These are phyloP conservation scores for Meiosimyza platycephala DNA, from an alignment of 2,888 invertebrate genomes.

Conservation along the genomic window DNA sequence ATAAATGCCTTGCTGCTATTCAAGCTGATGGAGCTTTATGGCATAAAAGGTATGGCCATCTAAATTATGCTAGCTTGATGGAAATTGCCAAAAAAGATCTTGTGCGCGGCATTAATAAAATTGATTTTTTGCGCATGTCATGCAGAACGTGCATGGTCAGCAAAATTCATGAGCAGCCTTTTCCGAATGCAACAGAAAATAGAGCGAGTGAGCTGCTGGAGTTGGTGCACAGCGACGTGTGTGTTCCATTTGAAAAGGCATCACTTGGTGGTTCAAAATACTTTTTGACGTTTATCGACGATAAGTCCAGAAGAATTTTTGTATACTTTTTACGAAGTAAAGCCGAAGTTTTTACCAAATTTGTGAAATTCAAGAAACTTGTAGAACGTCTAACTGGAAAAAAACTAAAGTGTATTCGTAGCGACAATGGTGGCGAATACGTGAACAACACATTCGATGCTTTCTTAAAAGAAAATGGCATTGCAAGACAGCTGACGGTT, in stretches of 20 bases:
- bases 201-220: constrained; percentile 28
- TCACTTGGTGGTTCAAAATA: constrained; percentile 11
- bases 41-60: constrained; percentile 10
- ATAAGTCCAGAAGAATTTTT: constrained; percentile 13
- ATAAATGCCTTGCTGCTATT: neutral
- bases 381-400: constrained; percentile 16
- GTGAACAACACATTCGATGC: constrained; percentile 34
- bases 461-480: constrained; percentile 41
- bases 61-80: neutral
- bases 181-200: constrained; percentile 27
- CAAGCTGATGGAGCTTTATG: neutral
- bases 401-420: constrained; percentile 12
- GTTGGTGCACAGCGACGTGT: constrained; percentile 19
- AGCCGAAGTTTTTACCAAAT: constrained; percentile 3
- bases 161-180: constrained; percentile 35
- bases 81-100: neutral
- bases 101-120: neutral
- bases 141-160: constrained; percentile 33
- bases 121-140: neutral
- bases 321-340: constrained; percentile 16
- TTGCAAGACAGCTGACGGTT: constrained; percentile 41
- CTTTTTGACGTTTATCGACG: constrained; percentile 23
- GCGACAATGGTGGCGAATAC: constrained; percentile 30
- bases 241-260: constrained; percentile 14
- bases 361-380: constrained; percentile 11